phyloP scores from a whole-genome alignment of 1,140 invertebrate genomes.

The Drosophila navojoa region DNA sequence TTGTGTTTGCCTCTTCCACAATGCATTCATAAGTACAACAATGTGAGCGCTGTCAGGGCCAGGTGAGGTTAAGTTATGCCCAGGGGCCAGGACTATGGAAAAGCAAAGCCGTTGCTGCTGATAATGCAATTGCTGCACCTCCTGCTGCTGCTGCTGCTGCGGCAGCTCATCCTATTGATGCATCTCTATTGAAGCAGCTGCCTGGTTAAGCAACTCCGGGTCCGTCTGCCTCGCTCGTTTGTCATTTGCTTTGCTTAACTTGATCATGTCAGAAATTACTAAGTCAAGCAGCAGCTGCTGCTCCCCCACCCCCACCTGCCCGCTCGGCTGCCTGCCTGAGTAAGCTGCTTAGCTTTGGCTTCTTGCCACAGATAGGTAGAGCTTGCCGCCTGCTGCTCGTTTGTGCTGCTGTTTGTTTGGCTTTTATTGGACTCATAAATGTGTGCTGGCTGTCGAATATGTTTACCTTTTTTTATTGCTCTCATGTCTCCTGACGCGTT shows the following conservation, averaged over 20 bases:
- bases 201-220: slow-evolving; percentile 18
- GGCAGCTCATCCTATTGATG: background rate
- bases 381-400: slow-evolving; percentile 9
- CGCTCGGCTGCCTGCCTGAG: slow-evolving; percentile 15
- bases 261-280: slow-evolving; percentile 81
- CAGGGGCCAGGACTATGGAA: slow-evolving; percentile 1
- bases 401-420: slow-evolving; percentile 13
- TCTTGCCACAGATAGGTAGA: slow-evolving; percentile 12
- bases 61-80: slow-evolving; percentile 33
- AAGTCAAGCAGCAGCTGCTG: slow-evolving; percentile 51
- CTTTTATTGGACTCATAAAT: slow-evolving; percentile 31
- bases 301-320: background rate
- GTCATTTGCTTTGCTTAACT: slow-evolving; percentile 66
- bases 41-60: slow-evolving; percentile 21
- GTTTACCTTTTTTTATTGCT: slow-evolving; percentile 45
- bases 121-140: background rate
- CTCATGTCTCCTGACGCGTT: slow-evolving; percentile 16
- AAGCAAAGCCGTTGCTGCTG: background rate
- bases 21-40: slow-evolving; percentile 48
- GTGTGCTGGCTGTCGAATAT: slow-evolving; percentile 26
- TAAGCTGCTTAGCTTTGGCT: slow-evolving; percentile 40
- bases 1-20: slow-evolving; percentile 18
- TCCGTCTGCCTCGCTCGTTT: slow-evolving; percentile 28
- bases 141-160: slow-evolving; percentile 3
- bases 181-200: background rate